Percentiles rank a stretch among this genome's conserved stretches.
Conservation (phyloP, 2,113 vertebrate genomes). For the Pandion haliaetus region DNA sequence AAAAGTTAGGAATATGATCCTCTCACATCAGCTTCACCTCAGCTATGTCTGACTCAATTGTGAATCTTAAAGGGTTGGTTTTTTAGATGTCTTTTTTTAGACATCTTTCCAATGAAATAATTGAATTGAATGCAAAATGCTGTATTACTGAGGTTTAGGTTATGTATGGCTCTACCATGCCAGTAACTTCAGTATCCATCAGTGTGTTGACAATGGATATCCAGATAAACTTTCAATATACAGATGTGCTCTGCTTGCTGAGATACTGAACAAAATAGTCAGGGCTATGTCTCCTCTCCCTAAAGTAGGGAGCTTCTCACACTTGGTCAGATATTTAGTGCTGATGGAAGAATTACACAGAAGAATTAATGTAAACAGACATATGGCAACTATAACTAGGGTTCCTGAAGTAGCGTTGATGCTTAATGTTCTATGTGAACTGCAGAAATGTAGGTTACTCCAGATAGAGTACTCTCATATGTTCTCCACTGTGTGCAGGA, state of each 20-base stretch:
- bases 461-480: background rate
- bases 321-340: background rate
- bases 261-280: background rate
- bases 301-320: background rate
- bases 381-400: background rate
- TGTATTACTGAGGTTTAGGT: background rate
- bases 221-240: background rate
- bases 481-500: background rate
- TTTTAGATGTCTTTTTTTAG: background rate
- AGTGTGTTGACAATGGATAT: background rate
- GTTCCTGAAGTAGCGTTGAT: background rate
- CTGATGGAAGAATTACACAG: background rate
- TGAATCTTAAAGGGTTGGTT: background rate
- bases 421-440: background rate
- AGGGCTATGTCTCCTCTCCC: background rate
- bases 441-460: background rate
- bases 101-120: background rate
- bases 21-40: background rate
- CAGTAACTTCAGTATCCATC: background rate
- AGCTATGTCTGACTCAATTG: background rate
- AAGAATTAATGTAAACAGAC: background rate
- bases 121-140: background rate
- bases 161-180: background rate
- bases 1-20: background rate
- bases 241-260: background rate